These are phyloP conservation scores for Orthonychiurus folsomi DNA, from an alignment of 2,888 invertebrate genomes.

Conservation along the genomic window DNA sequence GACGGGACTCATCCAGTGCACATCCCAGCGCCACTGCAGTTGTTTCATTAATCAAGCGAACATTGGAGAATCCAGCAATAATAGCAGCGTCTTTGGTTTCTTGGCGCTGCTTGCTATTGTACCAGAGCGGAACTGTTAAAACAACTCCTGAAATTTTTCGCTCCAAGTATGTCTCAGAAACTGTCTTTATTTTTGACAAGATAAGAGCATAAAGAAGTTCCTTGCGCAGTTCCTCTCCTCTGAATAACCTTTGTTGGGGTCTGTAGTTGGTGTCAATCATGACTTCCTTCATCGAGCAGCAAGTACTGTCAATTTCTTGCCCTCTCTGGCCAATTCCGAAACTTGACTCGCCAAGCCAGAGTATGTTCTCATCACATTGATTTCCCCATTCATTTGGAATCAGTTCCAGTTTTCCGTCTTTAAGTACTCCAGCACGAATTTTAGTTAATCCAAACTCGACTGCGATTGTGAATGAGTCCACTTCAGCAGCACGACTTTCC, in stretches of 20 bases:
- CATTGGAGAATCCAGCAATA: background rate
- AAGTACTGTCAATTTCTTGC: background rate
- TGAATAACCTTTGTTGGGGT: background rate
- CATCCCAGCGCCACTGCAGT: slow-evolving; percentile 1
- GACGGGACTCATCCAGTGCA: background rate
- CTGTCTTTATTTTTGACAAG: background rate
- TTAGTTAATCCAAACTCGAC: background rate
- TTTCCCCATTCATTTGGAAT: background rate
- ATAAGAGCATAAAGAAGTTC: background rate
- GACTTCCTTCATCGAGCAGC: background rate
- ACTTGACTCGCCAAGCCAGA: background rate
- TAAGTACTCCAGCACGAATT: slow-evolving; percentile 1
- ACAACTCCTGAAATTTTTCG: background rate
- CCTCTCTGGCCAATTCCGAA: background rate
- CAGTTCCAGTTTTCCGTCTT: background rate
- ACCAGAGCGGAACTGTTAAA: slow-evolving; percentile 1
- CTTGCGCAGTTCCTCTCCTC: background rate
- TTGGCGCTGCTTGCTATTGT: background rate
- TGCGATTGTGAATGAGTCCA: background rate
- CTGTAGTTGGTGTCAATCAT: background rate
- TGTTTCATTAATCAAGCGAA: background rate
- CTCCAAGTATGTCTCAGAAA: background rate
- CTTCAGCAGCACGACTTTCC: background rate
- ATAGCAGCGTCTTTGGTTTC: background rate
- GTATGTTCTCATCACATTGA: background rate